Evolutionary conservation across 2,113 vertebrate genomes (phyloP).

Genomic region (Genyomyrus donnyi): DNA sequence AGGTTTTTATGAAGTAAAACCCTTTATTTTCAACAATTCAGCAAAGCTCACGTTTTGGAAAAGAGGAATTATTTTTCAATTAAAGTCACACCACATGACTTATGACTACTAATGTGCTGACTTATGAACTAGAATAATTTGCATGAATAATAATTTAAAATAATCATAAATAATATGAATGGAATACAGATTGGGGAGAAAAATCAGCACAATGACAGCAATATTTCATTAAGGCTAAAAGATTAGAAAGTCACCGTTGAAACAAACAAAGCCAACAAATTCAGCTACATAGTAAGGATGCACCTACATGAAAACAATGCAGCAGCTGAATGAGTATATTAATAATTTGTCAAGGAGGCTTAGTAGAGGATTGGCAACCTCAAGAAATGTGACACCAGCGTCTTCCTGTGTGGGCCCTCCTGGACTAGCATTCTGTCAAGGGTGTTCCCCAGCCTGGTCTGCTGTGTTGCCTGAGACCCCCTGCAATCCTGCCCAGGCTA

Average conservation of each 20-base stretch:
- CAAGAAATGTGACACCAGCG: neutral
- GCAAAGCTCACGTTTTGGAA: neutral
- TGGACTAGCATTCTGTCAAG: neutral
- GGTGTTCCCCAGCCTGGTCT: neutral
- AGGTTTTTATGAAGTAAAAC: neutral
- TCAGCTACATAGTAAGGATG: neutral
- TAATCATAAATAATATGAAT: neutral
- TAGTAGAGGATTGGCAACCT: neutral
- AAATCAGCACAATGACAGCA: neutral
- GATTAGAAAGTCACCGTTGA: neutral
- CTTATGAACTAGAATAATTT: neutral
- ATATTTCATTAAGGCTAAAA: neutral
- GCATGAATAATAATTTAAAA: neutral
- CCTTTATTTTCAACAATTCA: neutral
- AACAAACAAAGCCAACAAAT: neutral
- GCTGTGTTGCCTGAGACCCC: neutral
- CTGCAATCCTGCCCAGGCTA: neutral
- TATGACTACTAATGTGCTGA: neutral
- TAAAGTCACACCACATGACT: neutral
- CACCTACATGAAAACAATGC: neutral
- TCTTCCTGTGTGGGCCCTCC: neutral
- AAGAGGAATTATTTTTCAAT: neutral
- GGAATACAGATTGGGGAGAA: neutral
- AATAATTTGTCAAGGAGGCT: neutral
- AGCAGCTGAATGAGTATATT: neutral